phyloP scores from a whole-genome alignment of 2,113 vertebrate species.

The Fregetta grallaria region DNA sequence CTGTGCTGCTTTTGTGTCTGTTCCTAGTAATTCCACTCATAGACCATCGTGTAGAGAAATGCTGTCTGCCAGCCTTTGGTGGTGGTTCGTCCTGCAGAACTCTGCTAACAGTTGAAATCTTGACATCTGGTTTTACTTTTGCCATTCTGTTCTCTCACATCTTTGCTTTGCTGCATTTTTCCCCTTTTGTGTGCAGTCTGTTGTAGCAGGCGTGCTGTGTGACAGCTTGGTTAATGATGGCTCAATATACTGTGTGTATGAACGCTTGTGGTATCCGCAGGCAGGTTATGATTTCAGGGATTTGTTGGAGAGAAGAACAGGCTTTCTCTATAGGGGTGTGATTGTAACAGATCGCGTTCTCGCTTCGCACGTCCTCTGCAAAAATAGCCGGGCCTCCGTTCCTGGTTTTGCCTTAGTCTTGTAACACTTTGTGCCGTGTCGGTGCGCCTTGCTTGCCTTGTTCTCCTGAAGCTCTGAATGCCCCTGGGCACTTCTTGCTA shows the following conservation, averaged over 20 bases:
- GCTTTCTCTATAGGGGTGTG: neutral
- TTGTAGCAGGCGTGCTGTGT: neutral
- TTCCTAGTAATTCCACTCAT: neutral
- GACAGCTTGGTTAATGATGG: neutral
- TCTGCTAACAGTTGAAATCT: neutral
- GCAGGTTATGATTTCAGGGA: neutral
- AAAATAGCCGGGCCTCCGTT: neutral
- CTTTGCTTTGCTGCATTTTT: neutral
- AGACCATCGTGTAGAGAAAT: fast-evolving
- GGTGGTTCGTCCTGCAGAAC: neutral
- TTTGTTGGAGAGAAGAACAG: neutral
- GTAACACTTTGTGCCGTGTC: fast-evolving
- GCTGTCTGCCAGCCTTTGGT: neutral
- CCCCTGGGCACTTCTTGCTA: neutral
- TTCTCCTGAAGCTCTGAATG: neutral
- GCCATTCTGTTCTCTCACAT: neutral
- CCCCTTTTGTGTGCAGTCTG: neutral
- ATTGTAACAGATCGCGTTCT: neutral
- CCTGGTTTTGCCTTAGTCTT: neutral
- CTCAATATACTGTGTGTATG: no score
- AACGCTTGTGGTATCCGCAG: neutral
- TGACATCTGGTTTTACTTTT: neutral
- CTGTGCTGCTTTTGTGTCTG: neutral
- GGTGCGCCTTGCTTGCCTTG: neutral
- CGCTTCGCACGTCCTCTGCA: neutral